Evolutionary conservation across 2,888 invertebrate species (phyloP), one percentile per base, ranked within the genome.

Genomic region (Pristionchus fissidentatus): DNA sequence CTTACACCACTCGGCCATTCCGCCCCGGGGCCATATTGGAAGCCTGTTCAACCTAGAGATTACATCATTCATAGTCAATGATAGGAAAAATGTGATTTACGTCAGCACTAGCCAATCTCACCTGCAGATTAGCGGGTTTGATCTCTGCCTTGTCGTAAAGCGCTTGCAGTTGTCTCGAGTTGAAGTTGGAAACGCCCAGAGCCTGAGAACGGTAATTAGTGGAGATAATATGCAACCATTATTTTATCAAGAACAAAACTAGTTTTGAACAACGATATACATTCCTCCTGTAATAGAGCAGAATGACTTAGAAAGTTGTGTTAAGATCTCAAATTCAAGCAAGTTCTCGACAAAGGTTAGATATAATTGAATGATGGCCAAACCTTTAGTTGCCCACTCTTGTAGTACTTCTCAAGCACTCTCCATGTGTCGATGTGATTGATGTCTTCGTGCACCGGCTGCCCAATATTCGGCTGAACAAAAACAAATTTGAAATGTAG

Each of bases 1-100:
- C n/a, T n/a, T n/a, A n/a, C n/a, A n/a, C n/a, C n/a, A n/a, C n/a
- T n/a, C n/a, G n/a, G n/a, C n/a, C n/a, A n/a, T n/a, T n/a, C n/a
- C n/a, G n/a, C n/a, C n/a, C n/a, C n/a, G n/a, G n/a, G 13, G 32
- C 8, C 32, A 29, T 13, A 62, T 62, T n/a, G n/a, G n/a, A 15
- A 15, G n/a, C n/a, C 8, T n/a, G 93, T 92, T 97, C 96, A 83
- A 96, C 94, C 94, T 95, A 85, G 19, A 87, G 4, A 55, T 55
- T 13, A 19, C 55, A 55, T 4, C 29, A 8, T 29, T 38, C 8
- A 4, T 15, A 22, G 22, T 35, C 38, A 3, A 13, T 66, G 3
- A 26, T 29, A 15, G 0, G 1, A 38, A 22, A 13, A n/a, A n/a
- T 15, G 5, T 0, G 26, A 55, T 1, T 55, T 22, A 22, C 22